phyloP scores from a whole-genome alignment of 2,113 vertebrate species.

The Struthio camelus region DNA sequence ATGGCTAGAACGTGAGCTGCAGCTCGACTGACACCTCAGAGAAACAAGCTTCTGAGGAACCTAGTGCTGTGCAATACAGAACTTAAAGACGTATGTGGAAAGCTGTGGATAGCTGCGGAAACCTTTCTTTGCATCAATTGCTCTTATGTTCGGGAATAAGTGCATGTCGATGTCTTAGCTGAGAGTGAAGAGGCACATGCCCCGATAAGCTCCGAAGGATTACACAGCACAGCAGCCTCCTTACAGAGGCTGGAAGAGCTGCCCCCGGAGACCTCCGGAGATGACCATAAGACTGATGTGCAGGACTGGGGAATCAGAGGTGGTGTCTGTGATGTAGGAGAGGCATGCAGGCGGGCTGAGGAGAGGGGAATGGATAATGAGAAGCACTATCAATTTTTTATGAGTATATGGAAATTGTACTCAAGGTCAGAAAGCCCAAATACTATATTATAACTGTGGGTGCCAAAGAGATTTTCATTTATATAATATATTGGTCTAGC shows the following conservation, averaged over 20 bases:
- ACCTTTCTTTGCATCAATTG: neutral
- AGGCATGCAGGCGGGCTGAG: neutral
- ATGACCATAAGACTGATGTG: neutral
- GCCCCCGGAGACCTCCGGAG: constrained; percentile 9
- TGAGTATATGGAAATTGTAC: constrained; percentile 60
- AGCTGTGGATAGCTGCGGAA: no score
- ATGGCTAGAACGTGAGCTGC: neutral
- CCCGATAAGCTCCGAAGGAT: neutral
- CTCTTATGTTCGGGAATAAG: constrained; percentile 1
- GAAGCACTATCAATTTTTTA: constrained; percentile 70
- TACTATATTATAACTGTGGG: constrained; percentile 58
- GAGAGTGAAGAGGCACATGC: neutral
- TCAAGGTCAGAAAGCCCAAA: constrained; percentile 70
- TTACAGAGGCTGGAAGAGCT: neutral
- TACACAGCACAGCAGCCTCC: neutral
- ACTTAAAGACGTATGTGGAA: neutral
- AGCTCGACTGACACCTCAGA: constrained; percentile 1
- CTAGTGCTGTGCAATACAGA: neutral
- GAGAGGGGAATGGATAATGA: constrained; percentile 60
- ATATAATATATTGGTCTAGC: constrained; percentile 50
- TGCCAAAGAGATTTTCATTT: constrained; percentile 65
- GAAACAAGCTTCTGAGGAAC: neutral
- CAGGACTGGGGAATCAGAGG: neutral
- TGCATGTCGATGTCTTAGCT: neutral
- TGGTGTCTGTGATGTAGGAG: neutral